Base-by-base conservation (phyloP, 2,113 vertebrate genomes). In the Gobius niger region DNA sequence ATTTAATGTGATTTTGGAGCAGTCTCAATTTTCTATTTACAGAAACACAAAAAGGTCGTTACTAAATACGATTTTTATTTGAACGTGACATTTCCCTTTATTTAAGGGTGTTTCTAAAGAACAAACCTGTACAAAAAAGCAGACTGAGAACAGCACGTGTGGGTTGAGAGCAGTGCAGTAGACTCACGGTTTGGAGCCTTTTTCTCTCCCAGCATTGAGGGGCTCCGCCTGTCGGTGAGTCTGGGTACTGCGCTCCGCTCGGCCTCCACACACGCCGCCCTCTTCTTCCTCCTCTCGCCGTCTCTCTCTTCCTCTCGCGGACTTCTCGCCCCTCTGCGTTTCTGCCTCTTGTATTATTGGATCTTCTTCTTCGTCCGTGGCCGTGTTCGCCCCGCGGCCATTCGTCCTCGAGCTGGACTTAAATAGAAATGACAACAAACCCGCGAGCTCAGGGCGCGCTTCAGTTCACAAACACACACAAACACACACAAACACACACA, bases 181-280 rank as follows among this genome's bases (percentile, higher is more conserved):
- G 76, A 68, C 68, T 65, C 40, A 24, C 14, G 40, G 16, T 62
- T 71, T 11, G 53, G 73, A 72, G 53, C 51, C 14, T 34, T 34
- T 34, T 34, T 4, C 24, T 4, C 24, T 34, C 24, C 24, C 5
- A 34, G 59, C 85, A 89, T 85, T 91, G 81, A 63, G 77, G 85
- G 80, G 91, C 90, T 91, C 88, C 93, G 82, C 90, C 91, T 92
- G 91, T 91, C 85, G 91, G 84, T n/a, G 54, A 0, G 8, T 52
- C 7, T 4, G 5, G 64, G 75, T 10, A 80, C 24, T 50, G 76
- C 57, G 13, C 62, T 42, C 74, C 42, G 40, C 57, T n/a, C 8
- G 57, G 57, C 53, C 53, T 56, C 9, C 53, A 54, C 18, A 54
- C 53, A 54, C 16, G 24, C n/a, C n/a, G 16, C 13, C 57, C 7